Evolutionary conservation across 2,797 vertebrate genomes (phyloP).

Genomic region (Cynopterus sphinx): DNA sequence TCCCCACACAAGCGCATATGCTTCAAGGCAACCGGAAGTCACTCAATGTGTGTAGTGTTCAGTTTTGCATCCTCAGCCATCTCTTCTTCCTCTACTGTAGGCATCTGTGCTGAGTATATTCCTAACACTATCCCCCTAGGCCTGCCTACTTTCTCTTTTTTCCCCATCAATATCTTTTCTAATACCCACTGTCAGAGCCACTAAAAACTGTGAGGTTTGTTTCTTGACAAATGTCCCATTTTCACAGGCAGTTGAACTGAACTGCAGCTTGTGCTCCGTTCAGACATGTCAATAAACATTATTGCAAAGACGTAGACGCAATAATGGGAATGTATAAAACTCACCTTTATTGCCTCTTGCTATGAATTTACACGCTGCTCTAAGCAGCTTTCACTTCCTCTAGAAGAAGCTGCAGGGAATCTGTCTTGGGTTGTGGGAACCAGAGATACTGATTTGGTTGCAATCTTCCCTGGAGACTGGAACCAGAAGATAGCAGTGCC

Average conservation of each 20-base stretch:
- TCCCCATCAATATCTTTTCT: slow-evolving; percentile 73
- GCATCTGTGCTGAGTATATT: slow-evolving; percentile 57
- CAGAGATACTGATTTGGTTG: slow-evolving; percentile 4
- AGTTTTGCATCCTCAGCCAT: slow-evolving; percentile 20
- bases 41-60: slow-evolving; percentile 68
- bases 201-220: slow-evolving; percentile 83
- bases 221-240: slow-evolving; percentile 89
- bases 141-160: slow-evolving; percentile 65
- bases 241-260: slow-evolving; percentile 89
- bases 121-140: slow-evolving; percentile 53
- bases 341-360: slow-evolving; percentile 88
- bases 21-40: slow-evolving; percentile 13
- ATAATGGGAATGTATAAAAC: slow-evolving; percentile 87
- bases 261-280: slow-evolving; percentile 86
- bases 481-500: background rate
- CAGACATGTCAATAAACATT: slow-evolving; percentile 90
- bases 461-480: slow-evolving; percentile 12
- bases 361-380: slow-evolving; percentile 84
- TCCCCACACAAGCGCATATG: background rate
- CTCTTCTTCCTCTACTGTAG: slow-evolving; percentile 11
- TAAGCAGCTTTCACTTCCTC: slow-evolving; percentile 83
- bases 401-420: slow-evolving; percentile 77
- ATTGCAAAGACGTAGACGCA: slow-evolving; percentile 87
- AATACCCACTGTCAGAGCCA: slow-evolving; percentile 78
- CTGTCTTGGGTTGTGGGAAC: slow-evolving; percentile 19